Conservation (phyloP, 2,113 vertebrate genomes). For the Bettongia penicillata region DNA sequence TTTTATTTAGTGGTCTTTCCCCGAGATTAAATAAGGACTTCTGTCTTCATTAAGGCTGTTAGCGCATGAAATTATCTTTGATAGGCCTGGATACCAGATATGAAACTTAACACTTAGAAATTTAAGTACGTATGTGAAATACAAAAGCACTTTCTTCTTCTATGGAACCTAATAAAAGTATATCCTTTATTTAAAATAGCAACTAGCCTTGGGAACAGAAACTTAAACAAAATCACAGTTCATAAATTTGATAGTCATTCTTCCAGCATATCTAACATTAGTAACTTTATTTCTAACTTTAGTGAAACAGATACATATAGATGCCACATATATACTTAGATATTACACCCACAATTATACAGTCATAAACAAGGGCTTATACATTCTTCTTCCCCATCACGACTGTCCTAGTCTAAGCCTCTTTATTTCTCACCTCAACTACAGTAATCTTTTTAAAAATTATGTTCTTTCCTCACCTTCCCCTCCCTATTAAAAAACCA, state of each 20-base stretch:
- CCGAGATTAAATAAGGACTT: neutral
- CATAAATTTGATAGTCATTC: neutral
- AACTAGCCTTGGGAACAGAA: slow-evolving; percentile 33
- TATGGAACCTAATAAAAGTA: slow-evolving; percentile 27
- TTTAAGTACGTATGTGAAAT: neutral
- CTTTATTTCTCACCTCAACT: neutral
- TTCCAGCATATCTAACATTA: neutral
- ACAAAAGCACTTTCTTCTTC: neutral
- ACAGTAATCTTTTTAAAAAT: neutral
- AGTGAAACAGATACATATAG: neutral
- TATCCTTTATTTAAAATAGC: slow-evolving; percentile 49
- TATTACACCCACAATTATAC: neutral
- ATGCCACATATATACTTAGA: neutral
- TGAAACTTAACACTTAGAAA: neutral
- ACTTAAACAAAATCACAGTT: neutral
- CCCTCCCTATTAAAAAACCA: no score
- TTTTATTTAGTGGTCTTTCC: neutral
- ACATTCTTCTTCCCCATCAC: neutral
- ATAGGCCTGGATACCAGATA: no score
- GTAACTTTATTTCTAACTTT: neutral
- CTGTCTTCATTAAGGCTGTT: neutral
- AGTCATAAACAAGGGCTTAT: neutral
- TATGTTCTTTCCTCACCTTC: neutral
- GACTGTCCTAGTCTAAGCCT: neutral
- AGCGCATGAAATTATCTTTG: no score